Conservation (phyloP, 2,113 vertebrate genomes). For the Paradisaea rubra region DNA sequence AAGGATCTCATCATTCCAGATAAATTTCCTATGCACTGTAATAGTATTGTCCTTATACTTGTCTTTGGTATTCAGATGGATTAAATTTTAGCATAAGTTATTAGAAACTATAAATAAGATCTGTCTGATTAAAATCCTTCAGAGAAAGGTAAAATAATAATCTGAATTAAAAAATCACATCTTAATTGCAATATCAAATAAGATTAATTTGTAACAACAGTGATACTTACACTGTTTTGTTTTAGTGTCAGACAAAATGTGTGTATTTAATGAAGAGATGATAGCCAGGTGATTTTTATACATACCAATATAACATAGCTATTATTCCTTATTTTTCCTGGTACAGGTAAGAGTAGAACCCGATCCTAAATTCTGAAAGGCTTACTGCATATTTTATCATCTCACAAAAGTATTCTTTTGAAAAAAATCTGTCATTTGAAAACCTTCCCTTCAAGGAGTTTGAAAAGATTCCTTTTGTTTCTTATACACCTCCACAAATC, state of each 20-base stretch:
- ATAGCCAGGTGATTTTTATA: background rate
- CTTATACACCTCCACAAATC: background rate
- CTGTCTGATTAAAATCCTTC: slow-evolving; percentile 26
- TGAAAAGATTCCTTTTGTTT: background rate
- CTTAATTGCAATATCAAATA: slow-evolving; percentile 27
- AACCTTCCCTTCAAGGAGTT: background rate
- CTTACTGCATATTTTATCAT: background rate
- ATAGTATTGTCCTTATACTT: slow-evolving; percentile 25
- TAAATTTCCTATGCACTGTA: slow-evolving; percentile 33
- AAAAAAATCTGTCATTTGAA: background rate
- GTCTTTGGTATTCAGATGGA: slow-evolving; percentile 37
- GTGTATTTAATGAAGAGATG: background rate
- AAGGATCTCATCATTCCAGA: slow-evolving; percentile 41
- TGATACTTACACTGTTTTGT: background rate
- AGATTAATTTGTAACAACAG: background rate
- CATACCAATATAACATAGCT: background rate
- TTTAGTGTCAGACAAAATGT: background rate
- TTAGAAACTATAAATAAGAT: slow-evolving; percentile 58
- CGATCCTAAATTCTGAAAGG: background rate
- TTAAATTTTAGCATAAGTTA: slow-evolving; percentile 34
- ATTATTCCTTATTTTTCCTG: background rate
- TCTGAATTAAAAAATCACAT: background rate
- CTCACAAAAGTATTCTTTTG: background rate
- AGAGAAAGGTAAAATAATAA: slow-evolving; percentile 20
- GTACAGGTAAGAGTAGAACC: background rate